Evolutionary conservation across 2,797 vertebrate species (phyloP).

Genomic region (Pogonophryne albipinna): DNA sequence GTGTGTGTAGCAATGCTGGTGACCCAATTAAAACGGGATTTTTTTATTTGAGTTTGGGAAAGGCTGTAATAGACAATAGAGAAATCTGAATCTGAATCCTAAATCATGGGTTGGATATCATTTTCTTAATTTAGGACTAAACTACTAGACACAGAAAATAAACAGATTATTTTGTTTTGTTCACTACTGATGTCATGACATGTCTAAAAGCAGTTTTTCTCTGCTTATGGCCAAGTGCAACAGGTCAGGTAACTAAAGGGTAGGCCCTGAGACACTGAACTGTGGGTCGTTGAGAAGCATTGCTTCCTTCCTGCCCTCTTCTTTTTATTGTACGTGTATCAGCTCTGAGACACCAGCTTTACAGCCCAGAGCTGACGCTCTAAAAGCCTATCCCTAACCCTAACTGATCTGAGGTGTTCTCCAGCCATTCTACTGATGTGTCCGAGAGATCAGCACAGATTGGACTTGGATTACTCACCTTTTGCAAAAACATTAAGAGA

Average conservation of each 20-base stretch:
- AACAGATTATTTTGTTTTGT: not conserved
- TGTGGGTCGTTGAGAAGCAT: conserved; percentile 72
- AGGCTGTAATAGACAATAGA: no score
- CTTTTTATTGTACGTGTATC: conserved; percentile 71
- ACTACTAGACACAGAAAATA: not conserved
- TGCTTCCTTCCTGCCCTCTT: conserved; percentile 75
- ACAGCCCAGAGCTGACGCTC: conserved; percentile 53
- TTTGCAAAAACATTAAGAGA: no score
- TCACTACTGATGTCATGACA: no score
- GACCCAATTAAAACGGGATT: no score
- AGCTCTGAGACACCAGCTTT: conserved; percentile 71
- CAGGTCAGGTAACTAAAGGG: conserved; percentile 64
- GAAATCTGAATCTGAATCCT: no score
- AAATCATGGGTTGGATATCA: no score
- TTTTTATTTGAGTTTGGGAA: no score
- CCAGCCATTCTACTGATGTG: conserved; percentile 10
- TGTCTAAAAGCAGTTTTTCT: conserved; percentile 24
- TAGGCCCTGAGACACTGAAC: conserved; percentile 61
- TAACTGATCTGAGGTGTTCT: conserved; percentile 45
- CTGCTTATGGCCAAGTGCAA: conserved; percentile 63
- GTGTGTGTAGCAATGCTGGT: no score
- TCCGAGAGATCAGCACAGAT: not conserved
- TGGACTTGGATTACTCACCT: not conserved
- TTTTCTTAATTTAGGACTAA: no score
- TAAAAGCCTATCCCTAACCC: conserved; percentile 17